Evolutionary conservation across 1,140 invertebrate species (phyloP).

Genomic region (Marisa cornuarietis): DNA sequence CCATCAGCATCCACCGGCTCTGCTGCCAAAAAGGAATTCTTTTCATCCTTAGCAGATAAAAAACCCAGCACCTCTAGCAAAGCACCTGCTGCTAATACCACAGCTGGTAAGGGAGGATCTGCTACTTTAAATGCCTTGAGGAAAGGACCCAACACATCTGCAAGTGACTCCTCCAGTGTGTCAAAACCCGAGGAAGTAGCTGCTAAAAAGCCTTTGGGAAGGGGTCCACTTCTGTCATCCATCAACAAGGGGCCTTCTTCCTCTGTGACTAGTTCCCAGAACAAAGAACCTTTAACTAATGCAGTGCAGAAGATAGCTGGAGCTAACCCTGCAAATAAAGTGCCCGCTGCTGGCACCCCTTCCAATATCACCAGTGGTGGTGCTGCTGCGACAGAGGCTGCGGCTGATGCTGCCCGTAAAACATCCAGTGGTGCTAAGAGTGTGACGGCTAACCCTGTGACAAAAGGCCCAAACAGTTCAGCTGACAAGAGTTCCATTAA

Average conservation of each 20-base stretch:
- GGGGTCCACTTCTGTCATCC: constrained; percentile 4
- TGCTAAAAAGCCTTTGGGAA: background rate
- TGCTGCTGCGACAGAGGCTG: background rate
- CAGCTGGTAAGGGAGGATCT: background rate
- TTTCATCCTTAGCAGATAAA: background rate
- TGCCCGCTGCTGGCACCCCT: background rate
- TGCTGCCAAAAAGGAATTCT: background rate
- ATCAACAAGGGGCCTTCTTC: constrained; percentile 5
- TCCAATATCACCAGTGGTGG: background rate
- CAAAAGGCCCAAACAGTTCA: background rate
- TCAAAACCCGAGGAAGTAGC: no score
- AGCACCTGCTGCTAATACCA: background rate
- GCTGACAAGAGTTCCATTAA: background rate
- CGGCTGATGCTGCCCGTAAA: background rate
- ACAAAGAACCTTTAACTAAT: background rate
- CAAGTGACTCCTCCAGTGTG: no score
- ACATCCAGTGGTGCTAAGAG: background rate
- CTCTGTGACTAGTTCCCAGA: background rate
- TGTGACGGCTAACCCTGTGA: background rate
- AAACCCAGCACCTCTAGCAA: background rate
- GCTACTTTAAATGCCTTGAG: no score
- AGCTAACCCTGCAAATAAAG: background rate
- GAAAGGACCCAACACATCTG: no score
- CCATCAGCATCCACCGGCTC: background rate
- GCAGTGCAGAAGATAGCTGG: background rate